Percentiles rank a stretch among this genome's conserved stretches.
These are phyloP conservation scores for Gortyna flavago DNA, from an alignment of 2,888 invertebrate species.

Conservation along the genomic window DNA sequence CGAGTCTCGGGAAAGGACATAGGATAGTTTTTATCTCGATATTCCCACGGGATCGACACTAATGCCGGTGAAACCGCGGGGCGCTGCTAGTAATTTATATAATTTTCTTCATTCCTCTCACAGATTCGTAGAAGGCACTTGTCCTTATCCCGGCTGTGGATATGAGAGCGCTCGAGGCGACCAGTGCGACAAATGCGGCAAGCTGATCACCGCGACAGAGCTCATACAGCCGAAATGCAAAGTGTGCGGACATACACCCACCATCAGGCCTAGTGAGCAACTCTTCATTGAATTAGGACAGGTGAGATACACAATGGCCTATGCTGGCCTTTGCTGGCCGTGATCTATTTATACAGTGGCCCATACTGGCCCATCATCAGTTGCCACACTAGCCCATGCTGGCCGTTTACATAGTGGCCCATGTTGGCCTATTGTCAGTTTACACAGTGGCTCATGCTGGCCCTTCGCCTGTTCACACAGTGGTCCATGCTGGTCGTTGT, in stretches of 20 bases:
- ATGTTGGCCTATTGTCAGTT: background rate
- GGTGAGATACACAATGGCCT: conserved; percentile 82
- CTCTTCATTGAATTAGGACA: conserved; percentile 98
- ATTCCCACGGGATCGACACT: no score
- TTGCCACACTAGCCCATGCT: background rate
- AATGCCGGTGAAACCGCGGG: no score
- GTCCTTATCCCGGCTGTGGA: conserved; percentile 95
- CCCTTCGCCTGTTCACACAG: background rate
- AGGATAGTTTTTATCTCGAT: no score
- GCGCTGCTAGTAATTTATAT: no score
- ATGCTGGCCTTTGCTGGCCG: background rate
- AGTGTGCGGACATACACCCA: conserved; percentile 93
- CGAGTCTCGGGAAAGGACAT: no score
- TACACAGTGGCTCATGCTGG: background rate
- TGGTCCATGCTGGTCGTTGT: background rate
- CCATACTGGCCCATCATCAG: background rate
- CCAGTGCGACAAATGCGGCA: conserved; percentile 99
- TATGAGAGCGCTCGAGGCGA: conserved; percentile 99
- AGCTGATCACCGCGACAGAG: conserved; percentile 97
- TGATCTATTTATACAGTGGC: background rate
- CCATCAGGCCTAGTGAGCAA: conserved; percentile 95
- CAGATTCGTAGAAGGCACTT: conserved; percentile 97
- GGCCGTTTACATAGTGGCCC: background rate
- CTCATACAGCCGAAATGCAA: conserved; percentile 96
- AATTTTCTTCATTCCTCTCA: no score